These are phyloP conservation scores for Alviniconcha strummeri DNA, from an alignment of 2,888 invertebrate species.

Conservation along the genomic window DNA sequence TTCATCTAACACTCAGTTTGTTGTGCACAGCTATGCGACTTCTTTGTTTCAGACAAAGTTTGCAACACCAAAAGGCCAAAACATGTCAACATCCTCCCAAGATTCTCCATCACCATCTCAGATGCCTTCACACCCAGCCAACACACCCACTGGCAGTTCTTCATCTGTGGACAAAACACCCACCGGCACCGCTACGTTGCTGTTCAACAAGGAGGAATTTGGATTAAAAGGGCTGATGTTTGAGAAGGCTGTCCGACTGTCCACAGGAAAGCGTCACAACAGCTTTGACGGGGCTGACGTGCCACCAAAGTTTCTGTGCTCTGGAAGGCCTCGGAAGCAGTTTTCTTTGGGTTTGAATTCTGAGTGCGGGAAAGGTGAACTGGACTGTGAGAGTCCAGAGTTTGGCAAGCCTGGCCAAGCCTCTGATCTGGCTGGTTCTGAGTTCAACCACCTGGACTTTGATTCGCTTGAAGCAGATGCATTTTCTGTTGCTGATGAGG, in stretches of 20 bases:
- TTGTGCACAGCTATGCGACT: too few relatives aligned
- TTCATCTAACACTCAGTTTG: too few relatives aligned
- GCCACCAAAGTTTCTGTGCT: background rate
- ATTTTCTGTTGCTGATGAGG: background rate
- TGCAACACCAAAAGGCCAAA: too few relatives aligned
- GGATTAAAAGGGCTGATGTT: slow-evolving; percentile 31
- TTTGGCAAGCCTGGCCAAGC: background rate
- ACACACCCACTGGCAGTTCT: too few relatives aligned
- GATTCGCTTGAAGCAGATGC: background rate
- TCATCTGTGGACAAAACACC: too few relatives aligned
- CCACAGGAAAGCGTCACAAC: background rate
- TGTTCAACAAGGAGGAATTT: background rate
- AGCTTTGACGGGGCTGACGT: background rate
- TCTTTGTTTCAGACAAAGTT: too few relatives aligned
- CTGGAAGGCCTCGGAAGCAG: background rate
- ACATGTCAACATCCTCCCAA: too few relatives aligned
- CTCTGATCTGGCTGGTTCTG: background rate
- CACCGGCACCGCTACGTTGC: too few relatives aligned
- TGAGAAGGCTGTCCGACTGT: slow-evolving; percentile 31
- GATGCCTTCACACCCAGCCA: too few relatives aligned
- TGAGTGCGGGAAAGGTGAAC: background rate
- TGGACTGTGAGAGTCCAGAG: background rate
- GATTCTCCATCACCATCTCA: too few relatives aligned
- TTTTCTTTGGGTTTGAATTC: background rate
- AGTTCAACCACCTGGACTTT: background rate